Base-by-base conservation (phyloP, 2,113 vertebrate species). In the Hystrix brachyura region DNA sequence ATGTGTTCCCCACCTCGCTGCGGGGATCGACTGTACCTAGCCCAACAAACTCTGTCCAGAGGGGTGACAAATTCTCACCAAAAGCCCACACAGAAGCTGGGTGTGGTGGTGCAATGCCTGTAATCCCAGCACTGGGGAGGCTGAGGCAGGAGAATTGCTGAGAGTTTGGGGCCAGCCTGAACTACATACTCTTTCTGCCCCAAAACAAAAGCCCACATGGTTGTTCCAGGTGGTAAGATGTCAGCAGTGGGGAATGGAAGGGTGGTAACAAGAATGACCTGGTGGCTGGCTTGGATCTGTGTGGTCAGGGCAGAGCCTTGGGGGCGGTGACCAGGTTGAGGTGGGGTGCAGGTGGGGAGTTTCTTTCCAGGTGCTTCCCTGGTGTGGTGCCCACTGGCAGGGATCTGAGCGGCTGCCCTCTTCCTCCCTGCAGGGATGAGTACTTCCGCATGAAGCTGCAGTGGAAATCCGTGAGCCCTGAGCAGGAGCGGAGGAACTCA, bases 381-480 rank as follows among this genome's bases (percentile, higher is more conserved):
- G 29, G 67, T 11, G 32, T 29, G 78, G 32, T 27, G 60, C 14
- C 23, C 74, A 78, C 7, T 11, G 5, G 69, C 10, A 1, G 14
- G 21, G 2, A 3, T 29, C 34, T 5, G 18, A 34, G 23, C 4
- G 0, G 4, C 25, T 34, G 5, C 0, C 17, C 43, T 38, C 3
- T 25, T 18, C 5, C 0, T 0, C 46, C 86, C 1, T 3, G 0
- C 94, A 99, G 99, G 79, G 99, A 99, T 0, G 99, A 99, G 96
- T 99, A 99, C 95, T 99, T 99, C 98, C 98, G 99, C 19, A 99
- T 99, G 99, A 99, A 99, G 98, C 99, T 99, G 91, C 99, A 99
- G 98, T 99, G 99, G 99, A 99, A 99, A 83, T 99, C 99, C 0
- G 99, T 99, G 94, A 99, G 99, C 11, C 99, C 99, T 0, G 99